These are phyloP conservation scores for Diabrotica virgifera DNA, from an alignment of 1,140 invertebrate genomes.

Conservation along the genomic window DNA sequence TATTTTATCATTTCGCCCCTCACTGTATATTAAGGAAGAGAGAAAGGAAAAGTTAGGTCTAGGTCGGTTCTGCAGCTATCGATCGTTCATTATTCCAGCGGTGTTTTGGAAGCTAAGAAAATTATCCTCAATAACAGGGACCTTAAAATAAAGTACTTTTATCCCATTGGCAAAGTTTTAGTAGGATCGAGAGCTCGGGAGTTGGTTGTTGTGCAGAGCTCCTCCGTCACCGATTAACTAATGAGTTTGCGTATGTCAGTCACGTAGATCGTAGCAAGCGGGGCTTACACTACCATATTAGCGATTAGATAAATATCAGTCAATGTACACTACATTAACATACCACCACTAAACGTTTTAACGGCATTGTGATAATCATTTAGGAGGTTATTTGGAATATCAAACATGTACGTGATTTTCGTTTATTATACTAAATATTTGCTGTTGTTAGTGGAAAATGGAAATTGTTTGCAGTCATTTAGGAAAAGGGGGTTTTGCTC, in stretches of 20 bases:
- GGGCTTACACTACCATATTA: conserved; percentile 12
- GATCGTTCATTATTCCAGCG: no score
- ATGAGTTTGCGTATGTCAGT: conserved; percentile 24
- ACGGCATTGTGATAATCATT: conserved; percentile 19
- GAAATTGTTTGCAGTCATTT: not conserved
- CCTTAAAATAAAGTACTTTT: conserved; percentile 12
- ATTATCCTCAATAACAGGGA: not conserved
- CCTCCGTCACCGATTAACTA: conserved; percentile 15
- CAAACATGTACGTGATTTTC: conserved; percentile 17
- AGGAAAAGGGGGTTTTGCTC: no score
- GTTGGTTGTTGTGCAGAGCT: no score
- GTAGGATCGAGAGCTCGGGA: no score
- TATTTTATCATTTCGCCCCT: no score
- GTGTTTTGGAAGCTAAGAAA: no score
- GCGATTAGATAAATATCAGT: conserved; percentile 22
- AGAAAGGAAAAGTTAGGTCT: no score
- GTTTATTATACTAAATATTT: conserved; percentile 21
- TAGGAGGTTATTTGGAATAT: conserved; percentile 13
- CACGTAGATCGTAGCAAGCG: conserved; percentile 20
- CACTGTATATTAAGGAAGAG: no score
- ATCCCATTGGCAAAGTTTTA: conserved; percentile 7
- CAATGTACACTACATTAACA: conserved; percentile 21
- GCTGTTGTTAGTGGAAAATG: not conserved
- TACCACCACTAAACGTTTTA: conserved; percentile 9
- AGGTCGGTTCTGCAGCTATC: no score